A percentile compares a stretch with the other conserved stretches of the same genome.
These are phyloP conservation scores for Pantherophis guttatus DNA, from an alignment of 2,113 vertebrate genomes.

Conservation along the genomic window DNA sequence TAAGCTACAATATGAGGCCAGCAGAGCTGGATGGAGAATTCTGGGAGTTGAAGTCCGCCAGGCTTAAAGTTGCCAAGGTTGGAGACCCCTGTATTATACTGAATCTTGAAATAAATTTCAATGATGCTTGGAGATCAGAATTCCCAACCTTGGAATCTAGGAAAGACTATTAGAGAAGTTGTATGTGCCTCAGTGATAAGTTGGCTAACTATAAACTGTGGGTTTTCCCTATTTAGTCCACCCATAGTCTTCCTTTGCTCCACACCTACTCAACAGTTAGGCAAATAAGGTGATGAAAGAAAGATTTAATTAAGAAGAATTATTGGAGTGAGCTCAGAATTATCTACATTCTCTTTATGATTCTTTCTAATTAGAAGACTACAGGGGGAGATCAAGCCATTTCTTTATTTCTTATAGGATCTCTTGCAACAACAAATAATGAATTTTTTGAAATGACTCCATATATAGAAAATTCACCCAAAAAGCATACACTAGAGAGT, in stretches of 20 bases:
- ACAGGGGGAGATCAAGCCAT: neutral
- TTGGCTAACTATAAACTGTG: neutral
- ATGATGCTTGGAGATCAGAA: neutral
- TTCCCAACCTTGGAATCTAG: neutral
- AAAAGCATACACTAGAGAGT: neutral
- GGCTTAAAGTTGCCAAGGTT: too few relatives aligned
- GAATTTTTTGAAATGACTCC: neutral
- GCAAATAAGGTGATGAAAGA: neutral
- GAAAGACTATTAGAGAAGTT: neutral
- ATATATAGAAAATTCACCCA: neutral
- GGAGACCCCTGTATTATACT: neutral
- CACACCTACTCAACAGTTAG: neutral
- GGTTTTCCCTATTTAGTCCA: neutral
- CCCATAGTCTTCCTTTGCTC: neutral
- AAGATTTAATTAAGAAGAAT: neutral
- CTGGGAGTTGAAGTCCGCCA: too few relatives aligned
- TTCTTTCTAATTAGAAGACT: neutral
- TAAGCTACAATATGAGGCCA: neutral
- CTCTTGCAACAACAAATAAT: neutral
- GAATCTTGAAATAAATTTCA: neutral
- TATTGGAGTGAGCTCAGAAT: neutral
- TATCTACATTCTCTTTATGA: too few relatives aligned
- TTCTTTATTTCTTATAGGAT: neutral
- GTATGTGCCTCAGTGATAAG: neutral
- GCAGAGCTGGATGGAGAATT: too few relatives aligned